Evolutionary conservation across 2,888 invertebrate genomes (phyloP).

Genomic region (Trilocha varians): DNA sequence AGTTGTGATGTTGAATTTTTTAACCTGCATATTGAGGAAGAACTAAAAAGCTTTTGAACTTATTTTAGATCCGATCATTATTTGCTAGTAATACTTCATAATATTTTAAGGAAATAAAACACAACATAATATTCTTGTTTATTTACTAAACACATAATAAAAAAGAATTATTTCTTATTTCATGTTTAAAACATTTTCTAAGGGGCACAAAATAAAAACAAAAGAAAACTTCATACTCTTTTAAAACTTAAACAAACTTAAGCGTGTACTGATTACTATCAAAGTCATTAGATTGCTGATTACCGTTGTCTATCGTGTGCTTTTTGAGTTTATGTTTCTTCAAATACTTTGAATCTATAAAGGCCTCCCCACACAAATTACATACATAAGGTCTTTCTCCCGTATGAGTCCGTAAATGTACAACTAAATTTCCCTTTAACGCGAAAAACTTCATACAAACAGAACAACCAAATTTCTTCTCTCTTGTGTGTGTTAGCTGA

Average conservation of each 20-base stretch:
- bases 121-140: too few relatives aligned
- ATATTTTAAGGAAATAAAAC: too few relatives aligned
- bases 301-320: conserved; percentile 54
- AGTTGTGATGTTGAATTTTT: too few relatives aligned
- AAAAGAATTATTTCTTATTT: background rate
- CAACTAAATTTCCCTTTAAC: conserved; percentile 63
- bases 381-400: conserved; percentile 67
- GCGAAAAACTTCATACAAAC: conserved; percentile 71
- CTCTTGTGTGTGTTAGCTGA: conserved; percentile 64
- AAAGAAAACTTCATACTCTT: background rate
- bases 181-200: background rate
- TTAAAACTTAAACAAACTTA: background rate
- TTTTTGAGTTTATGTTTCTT: conserved; percentile 67
- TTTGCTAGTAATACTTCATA: too few relatives aligned
- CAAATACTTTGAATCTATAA: conserved; percentile 68
- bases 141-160: background rate
- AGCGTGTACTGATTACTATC: conserved; percentile 6
- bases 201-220: background rate
- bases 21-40: too few relatives aligned
- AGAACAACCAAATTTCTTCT: conserved; percentile 68
- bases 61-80: too few relatives aligned
- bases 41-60: too few relatives aligned
- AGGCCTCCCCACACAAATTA: conserved; percentile 56
- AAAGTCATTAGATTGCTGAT: conserved; percentile 62
- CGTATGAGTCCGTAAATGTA: conserved; percentile 66